Conservation (phyloP, 2,888 invertebrate genomes). For the Allolobophora icterica region DNA sequence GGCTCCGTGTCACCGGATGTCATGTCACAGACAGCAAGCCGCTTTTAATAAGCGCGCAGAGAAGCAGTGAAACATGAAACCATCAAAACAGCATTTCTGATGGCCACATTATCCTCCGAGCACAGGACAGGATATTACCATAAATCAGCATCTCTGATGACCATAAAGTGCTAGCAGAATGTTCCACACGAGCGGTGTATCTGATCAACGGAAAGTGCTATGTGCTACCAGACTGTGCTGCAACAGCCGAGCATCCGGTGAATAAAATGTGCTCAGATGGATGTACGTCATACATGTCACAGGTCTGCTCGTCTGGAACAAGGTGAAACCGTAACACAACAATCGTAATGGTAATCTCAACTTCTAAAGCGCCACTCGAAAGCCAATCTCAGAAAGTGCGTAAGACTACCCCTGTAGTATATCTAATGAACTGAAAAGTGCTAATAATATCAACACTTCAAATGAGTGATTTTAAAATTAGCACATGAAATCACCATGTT, state of each 20-base stretch:
- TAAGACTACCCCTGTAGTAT: no score
- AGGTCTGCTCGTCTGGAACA: no score
- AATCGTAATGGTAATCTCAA: no score
- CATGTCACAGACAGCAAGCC: background rate
- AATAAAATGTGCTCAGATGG: background rate
- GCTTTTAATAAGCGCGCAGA: constrained; percentile 1
- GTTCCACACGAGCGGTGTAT: background rate
- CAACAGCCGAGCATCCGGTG: background rate
- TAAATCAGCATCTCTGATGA: background rate
- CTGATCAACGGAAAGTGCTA: background rate
- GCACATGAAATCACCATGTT: background rate
- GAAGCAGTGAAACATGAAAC: constrained; percentile 6
- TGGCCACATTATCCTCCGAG: background rate
- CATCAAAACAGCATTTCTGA: constrained; percentile 17
- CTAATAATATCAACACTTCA: background rate
- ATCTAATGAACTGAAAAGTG: background rate
- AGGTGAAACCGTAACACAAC: background rate
- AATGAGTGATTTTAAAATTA: background rate
- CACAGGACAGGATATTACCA: background rate
- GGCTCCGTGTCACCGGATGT: background rate
- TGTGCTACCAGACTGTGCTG: background rate
- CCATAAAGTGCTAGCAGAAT: background rate
- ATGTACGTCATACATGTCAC: background rate
- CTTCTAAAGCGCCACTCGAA: no score
- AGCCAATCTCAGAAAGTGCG: background rate